Percentiles rank a stretch among this genome's conserved stretches.
These are phyloP conservation scores for Caenorhabditis virilis DNA, from an alignment of 2,888 invertebrate species.

Conservation along the genomic window DNA sequence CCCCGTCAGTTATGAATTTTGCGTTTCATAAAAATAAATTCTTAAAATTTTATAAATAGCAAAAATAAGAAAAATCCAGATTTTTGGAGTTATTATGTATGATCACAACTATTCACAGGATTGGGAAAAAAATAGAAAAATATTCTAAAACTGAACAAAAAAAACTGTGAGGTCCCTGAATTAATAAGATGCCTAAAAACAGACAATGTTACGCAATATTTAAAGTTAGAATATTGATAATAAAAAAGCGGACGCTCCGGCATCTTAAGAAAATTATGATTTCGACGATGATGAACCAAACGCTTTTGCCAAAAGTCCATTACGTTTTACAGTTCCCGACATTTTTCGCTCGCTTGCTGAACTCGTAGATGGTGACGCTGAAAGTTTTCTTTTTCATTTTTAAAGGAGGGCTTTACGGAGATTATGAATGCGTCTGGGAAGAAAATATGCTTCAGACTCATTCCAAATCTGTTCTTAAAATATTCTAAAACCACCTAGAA, in stretches of 20 bases:
- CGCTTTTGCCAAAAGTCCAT: conserved; percentile 33
- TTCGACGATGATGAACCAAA: conserved; percentile 21
- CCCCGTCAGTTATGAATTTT: too few relatives aligned
- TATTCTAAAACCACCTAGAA: too few relatives aligned
- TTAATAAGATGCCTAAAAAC: not conserved
- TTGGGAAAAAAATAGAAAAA: too few relatives aligned
- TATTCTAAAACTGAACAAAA: not conserved
- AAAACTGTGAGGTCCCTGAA: not conserved
- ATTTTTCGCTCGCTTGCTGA: conserved; percentile 35
- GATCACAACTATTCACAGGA: too few relatives aligned
- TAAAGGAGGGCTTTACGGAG: too few relatives aligned
- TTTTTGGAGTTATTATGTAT: too few relatives aligned
- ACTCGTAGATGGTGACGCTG: conserved; percentile 24
- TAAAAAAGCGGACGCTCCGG: not conserved
- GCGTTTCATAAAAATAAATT: too few relatives aligned
- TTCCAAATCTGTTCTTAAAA: too few relatives aligned
- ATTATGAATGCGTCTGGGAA: too few relatives aligned
- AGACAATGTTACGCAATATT: not conserved
- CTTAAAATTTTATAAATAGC: too few relatives aligned
- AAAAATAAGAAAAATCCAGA: too few relatives aligned
- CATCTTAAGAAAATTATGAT: not conserved
- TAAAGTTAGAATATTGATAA: not conserved
- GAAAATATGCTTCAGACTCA: too few relatives aligned
- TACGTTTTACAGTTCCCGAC: conserved; percentile 46
- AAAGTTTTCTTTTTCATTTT: conserved; percentile 7